Conservation (phyloP, 2,113 vertebrate species). For the Pelobates fuscus region DNA sequence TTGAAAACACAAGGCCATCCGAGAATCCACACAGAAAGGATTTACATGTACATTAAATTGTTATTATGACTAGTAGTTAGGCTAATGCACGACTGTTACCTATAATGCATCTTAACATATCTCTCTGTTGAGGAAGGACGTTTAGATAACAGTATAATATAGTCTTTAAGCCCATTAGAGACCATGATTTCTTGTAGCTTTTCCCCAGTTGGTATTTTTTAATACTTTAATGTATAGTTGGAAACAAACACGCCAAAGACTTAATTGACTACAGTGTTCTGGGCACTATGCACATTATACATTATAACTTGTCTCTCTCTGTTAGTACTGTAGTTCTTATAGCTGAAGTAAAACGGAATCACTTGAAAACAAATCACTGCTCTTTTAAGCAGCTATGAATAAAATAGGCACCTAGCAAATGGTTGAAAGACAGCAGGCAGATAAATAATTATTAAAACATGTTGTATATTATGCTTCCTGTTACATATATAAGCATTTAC, state of each 20-base stretch:
- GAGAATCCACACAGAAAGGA: not conserved
- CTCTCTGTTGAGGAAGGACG: not conserved
- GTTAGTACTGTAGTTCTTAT: slow-evolving; percentile 40
- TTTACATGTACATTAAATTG: slow-evolving; percentile 9
- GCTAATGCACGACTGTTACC: no score
- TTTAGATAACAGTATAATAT: slow-evolving; percentile 31
- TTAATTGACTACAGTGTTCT: slow-evolving; percentile 36
- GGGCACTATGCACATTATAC: slow-evolving; percentile 37
- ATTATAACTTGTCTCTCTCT: slow-evolving; percentile 39
- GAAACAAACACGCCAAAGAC: slow-evolving; percentile 35
- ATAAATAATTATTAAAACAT: no score
- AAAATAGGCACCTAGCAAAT: not conserved
- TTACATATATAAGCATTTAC: no score
- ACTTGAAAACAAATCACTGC: slow-evolving; percentile 5
- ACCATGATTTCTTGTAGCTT: slow-evolving; percentile 24
- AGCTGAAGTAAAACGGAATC: slow-evolving; percentile 13
- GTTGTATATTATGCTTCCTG: no score
- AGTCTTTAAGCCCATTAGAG: slow-evolving; percentile 20
- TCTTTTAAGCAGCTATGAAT: slow-evolving; percentile 41
- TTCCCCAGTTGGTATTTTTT: slow-evolving; percentile 42
- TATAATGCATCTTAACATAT: slow-evolving; percentile 17
- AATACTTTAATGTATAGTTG: slow-evolving; percentile 44
- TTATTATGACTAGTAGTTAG: slow-evolving; percentile 7
- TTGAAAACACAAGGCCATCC: not conserved
- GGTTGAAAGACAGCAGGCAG: slow-evolving; percentile 5